phyloP scores from a whole-genome alignment of 2,888 invertebrate genomes.

The Cataglyphis rosenhaueri region DNA sequence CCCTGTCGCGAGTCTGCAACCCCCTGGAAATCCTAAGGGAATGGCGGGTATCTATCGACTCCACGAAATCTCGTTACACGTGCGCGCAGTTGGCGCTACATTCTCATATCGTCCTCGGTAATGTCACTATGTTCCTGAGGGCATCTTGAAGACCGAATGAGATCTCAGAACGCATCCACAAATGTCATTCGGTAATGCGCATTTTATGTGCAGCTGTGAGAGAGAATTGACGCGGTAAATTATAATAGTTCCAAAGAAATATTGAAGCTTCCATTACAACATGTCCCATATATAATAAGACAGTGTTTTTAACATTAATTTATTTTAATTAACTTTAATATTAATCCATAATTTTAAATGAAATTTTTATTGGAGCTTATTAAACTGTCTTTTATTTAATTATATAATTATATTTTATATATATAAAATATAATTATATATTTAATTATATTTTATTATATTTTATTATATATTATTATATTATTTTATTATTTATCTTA shows the following conservation, averaged over 20 bases:
- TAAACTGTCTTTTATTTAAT: neutral
- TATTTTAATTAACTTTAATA: neutral
- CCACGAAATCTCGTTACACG: constrained; percentile 78
- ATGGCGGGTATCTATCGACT: constrained; percentile 70
- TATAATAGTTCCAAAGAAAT: neutral
- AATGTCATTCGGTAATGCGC: constrained; percentile 50
- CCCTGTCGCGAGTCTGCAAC: constrained; percentile 12
- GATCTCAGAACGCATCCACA: constrained; percentile 65
- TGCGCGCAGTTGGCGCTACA: constrained; percentile 77
- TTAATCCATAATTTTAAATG: neutral
- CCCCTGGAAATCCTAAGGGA: constrained; percentile 48
- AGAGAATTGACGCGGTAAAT: neutral
- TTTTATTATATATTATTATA: too few species aligned
- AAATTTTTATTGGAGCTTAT: neutral
- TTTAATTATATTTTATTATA: too few species aligned
- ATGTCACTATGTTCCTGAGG: constrained; percentile 27
- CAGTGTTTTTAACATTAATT: too few species aligned
- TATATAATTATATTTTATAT: neutral
- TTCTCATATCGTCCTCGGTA: constrained; percentile 74
- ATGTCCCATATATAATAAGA: neutral
- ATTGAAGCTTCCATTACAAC: neutral
- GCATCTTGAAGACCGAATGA: constrained; percentile 62
- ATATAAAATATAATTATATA: too few species aligned
- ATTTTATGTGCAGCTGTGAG: neutral
- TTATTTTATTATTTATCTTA: neutral